Evolutionary conservation across 2,113 vertebrate species (phyloP).

Genomic region (Harpagus bidentatus): DNA sequence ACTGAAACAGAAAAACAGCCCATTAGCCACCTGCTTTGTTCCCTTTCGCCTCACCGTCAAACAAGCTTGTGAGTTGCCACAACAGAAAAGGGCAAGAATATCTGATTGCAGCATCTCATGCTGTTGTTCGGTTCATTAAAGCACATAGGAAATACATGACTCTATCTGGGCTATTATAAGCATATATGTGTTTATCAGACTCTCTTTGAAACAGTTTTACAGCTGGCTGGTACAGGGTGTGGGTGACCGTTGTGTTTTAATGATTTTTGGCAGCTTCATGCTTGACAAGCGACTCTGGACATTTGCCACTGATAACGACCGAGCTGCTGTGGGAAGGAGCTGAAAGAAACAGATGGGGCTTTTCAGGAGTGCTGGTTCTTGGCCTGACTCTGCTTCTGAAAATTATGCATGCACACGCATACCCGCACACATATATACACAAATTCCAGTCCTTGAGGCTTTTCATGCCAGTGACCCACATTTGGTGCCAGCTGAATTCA

Average conservation of each 20-base stretch:
- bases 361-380: constrained; percentile 3
- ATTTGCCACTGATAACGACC: constrained; percentile 24
- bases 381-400: neutral
- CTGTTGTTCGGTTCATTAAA: neutral
- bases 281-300: constrained; percentile 48
- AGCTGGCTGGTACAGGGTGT: neutral
- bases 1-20: constrained; percentile 73
- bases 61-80: neutral
- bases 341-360: constrained; percentile 15
- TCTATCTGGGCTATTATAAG: neutral
- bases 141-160: neutral
- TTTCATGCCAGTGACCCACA: neutral
- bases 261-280: constrained; percentile 28
- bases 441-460: neutral
- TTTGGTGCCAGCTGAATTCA: neutral
- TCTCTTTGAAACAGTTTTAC: neutral
- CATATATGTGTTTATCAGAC: neutral
- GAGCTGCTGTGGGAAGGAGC: constrained; percentile 8
- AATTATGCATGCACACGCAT: neutral
- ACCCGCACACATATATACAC: neutral
- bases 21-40: constrained; percentile 53
- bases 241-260: constrained; percentile 4
- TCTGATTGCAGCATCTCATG: constrained; percentile 4
- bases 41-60: neutral
- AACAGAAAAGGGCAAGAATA: constrained; percentile 35